Percentiles rank a stretch among this genome's conserved stretches.
Conservation (phyloP, 2,888 invertebrate species). For the Labia minor region DNA sequence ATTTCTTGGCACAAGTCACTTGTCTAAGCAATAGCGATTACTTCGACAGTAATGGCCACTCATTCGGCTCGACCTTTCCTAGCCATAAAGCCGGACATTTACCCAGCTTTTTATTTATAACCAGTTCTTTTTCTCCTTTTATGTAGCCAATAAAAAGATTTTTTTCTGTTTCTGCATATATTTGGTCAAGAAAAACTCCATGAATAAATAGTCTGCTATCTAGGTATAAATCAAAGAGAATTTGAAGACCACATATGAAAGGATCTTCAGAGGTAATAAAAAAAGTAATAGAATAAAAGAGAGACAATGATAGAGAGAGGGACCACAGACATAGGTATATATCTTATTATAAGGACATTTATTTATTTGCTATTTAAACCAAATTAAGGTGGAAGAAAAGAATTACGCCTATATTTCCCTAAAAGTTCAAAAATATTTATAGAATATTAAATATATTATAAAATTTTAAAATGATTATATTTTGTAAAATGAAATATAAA, state of each 20-base stretch:
- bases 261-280: background rate
- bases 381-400: too few species aligned
- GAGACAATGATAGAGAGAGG: background rate
- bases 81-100: background rate
- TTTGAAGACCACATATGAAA: background rate
- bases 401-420: too few species aligned
- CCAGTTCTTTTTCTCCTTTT: constrained; percentile 4
- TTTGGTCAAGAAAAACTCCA: background rate
- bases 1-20: background rate
- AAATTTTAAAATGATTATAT: too few species aligned
- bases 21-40: background rate
- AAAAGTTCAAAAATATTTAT: too few species aligned
- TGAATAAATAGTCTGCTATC: constrained; percentile 8
- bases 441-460: too few species aligned
- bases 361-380: background rate
- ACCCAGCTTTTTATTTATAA: constrained; percentile 7
- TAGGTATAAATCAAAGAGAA: background rate
- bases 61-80: background rate
- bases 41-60: background rate
- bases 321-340: background rate
- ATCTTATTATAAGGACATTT: background rate
- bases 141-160: constrained; percentile 9
- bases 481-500: too few species aligned
- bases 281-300: background rate
- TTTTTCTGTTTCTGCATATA: constrained; percentile 8